phyloP scores from a whole-genome alignment of 2,888 invertebrate genomes.

The Thecophora atra region DNA sequence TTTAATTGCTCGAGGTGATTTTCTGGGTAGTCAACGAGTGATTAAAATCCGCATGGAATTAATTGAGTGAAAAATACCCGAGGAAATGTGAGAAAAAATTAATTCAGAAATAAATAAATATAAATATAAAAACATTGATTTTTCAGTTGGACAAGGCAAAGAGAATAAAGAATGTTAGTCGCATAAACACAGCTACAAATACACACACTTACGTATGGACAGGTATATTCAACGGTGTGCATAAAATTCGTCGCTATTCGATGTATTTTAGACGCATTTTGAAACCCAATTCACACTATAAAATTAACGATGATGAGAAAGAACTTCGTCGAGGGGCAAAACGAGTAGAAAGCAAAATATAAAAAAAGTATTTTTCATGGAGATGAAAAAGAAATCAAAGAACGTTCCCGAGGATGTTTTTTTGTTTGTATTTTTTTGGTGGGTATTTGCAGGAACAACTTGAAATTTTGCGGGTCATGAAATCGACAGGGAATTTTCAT shows the following conservation, averaged over 20 bases:
- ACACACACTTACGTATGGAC: not conserved
- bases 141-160: too few relatives aligned
- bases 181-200: not conserved
- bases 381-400: not conserved
- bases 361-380: not conserved
- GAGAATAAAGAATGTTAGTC: not conserved
- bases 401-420: not conserved
- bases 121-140: too few relatives aligned
- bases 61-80: not conserved
- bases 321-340: not conserved
- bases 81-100: not conserved
- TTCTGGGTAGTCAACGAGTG: not conserved
- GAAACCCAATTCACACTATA: slow-evolving; percentile 20
- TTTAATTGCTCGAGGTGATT: too few relatives aligned
- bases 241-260: not conserved
- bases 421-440: not conserved
- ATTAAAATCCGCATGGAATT: not conserved
- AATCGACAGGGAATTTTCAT: too few relatives aligned
- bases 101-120: too few relatives aligned
- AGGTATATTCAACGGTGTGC: not conserved
- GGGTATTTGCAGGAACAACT: too few relatives aligned
- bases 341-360: not conserved
- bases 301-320: too few relatives aligned
- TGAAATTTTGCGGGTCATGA: too few relatives aligned
- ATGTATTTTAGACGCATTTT: slow-evolving; percentile 1